Conservation (phyloP, 1,140 invertebrate species). For the Plutomurus gul region DNA sequence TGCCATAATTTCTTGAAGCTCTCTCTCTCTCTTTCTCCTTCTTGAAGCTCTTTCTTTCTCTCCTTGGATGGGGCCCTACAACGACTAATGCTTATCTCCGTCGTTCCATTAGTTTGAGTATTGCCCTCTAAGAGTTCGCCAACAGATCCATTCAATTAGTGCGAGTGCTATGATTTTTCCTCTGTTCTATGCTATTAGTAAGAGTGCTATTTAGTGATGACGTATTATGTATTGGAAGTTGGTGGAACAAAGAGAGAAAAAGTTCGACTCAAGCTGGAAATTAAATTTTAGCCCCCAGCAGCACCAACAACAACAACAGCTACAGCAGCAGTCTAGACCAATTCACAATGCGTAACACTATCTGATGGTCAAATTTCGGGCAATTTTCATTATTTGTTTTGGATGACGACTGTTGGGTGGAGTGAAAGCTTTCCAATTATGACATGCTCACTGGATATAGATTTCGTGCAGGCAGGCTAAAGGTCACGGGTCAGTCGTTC, state of each 20-base stretch:
- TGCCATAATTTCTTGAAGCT: not conserved
- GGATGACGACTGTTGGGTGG: not conserved
- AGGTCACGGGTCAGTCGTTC: conserved; percentile 6
- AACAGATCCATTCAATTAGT: conserved; percentile 28
- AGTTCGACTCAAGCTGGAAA: not conserved
- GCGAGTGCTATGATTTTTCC: conserved; percentile 10
- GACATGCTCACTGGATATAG: not conserved
- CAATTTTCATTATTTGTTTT: conserved; percentile 9
- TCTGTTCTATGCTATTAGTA: not conserved
- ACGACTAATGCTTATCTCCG: not conserved
- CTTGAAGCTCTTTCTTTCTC: not conserved
- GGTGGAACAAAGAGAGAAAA: not conserved
- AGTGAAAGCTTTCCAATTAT: conserved; percentile 20
- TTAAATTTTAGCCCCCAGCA: not conserved
- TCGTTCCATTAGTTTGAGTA: conserved; percentile 1
- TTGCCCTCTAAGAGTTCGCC: not conserved
- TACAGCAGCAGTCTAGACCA: too few relatives aligned
- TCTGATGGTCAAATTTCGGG: not conserved
- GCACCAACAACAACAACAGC: too few relatives aligned
- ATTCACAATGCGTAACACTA: not conserved
- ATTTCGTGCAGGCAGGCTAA: not conserved
- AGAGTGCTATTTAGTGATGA: conserved; percentile 13
- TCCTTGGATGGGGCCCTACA: not conserved
- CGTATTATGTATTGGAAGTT: not conserved
- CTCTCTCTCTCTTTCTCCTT: not conserved